These are phyloP conservation scores for Scaptodrosophila latifasciaeformis DNA, from an alignment of 2,888 invertebrate species.

Conservation along the genomic window DNA sequence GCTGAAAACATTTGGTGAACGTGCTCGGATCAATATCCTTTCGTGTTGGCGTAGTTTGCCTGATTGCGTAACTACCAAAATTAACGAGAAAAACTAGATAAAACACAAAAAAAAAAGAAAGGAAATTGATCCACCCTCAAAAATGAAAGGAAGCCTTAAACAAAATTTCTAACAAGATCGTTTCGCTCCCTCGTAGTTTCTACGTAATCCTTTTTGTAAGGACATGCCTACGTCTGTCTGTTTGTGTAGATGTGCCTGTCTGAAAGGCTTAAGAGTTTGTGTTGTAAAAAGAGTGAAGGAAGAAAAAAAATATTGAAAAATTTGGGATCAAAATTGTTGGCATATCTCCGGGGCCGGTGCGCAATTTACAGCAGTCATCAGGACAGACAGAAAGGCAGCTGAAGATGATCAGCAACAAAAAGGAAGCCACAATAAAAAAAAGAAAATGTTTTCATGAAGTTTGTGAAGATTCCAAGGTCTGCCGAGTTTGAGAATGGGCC, in stretches of 20 bases:
- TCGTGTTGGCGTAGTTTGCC: conserved; percentile 62
- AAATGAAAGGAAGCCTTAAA: conserved; percentile 5
- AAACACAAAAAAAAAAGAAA: conserved; percentile 36
- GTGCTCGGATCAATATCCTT: conserved; percentile 44
- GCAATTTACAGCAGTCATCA: conserved; percentile 33
- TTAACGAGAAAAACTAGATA: conserved; percentile 20
- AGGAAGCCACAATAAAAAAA: conserved; percentile 22
- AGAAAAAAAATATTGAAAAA: conserved; percentile 30
- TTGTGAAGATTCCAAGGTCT: conserved; percentile 37
- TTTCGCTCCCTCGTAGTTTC: conserved; percentile 43
- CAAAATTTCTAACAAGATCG: conserved; percentile 61
- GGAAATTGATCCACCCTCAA: conserved; percentile 65
- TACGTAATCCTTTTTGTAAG: conserved; percentile 72
- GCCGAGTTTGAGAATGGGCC: conserved; percentile 43
- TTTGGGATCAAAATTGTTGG: conserved; percentile 66
- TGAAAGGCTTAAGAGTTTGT: conserved; percentile 57
- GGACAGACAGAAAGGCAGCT: conserved; percentile 52
- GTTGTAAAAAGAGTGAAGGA: conserved; percentile 22
- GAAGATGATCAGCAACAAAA: conserved; percentile 47
- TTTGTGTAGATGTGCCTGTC: conserved; percentile 30
- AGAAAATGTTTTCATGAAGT: no score
- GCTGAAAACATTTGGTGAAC: conserved; percentile 36
- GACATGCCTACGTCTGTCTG: conserved; percentile 53
- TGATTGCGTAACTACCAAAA: conserved; percentile 55
- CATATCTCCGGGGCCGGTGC: conserved; percentile 66